Conservation (phyloP, 1,140 invertebrate genomes). For the Riptortus pedestris region DNA sequence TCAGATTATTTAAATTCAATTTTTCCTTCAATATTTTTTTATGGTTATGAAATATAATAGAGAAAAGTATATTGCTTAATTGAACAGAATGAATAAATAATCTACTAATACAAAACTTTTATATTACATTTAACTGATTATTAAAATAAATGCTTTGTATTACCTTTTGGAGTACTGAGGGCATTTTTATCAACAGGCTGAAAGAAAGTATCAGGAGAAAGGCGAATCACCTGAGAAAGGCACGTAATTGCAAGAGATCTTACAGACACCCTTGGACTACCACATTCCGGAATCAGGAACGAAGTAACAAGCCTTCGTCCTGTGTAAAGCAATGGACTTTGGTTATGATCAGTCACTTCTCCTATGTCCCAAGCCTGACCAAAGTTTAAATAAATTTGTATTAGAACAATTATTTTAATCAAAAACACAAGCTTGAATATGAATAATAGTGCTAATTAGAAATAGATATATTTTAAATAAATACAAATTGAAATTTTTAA, state of each 20-base stretch:
- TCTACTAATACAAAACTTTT: too few species aligned
- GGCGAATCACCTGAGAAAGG: slow-evolving; percentile 52
- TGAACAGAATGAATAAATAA: too few species aligned
- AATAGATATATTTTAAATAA: too few species aligned
- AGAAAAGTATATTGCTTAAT: too few species aligned
- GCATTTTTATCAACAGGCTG: slow-evolving; percentile 47
- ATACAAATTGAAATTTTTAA: not conserved
- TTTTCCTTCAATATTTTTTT: too few species aligned
- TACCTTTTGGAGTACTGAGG: slow-evolving; percentile 27
- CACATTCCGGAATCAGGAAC: slow-evolving; percentile 55
- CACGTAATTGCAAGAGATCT: slow-evolving; percentile 71
- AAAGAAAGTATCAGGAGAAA: slow-evolving; percentile 60
- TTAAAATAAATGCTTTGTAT: too few species aligned
- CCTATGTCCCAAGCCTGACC: slow-evolving; percentile 51
- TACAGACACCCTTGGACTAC: slow-evolving; percentile 67
- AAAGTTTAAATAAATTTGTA: slow-evolving; percentile 28
- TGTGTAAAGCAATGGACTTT: slow-evolving; percentile 53
- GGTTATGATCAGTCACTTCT: slow-evolving; percentile 49
- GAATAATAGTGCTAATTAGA: not conserved
- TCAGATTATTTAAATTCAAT: too few species aligned
- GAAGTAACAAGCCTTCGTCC: slow-evolving; percentile 58
- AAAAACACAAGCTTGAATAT: not conserved
- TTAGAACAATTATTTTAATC: not conserved
- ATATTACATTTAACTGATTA: too few species aligned
- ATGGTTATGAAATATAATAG: too few species aligned